phyloP scores from a whole-genome alignment of 2,113 vertebrate species.

The Brachyistius frenatus region DNA sequence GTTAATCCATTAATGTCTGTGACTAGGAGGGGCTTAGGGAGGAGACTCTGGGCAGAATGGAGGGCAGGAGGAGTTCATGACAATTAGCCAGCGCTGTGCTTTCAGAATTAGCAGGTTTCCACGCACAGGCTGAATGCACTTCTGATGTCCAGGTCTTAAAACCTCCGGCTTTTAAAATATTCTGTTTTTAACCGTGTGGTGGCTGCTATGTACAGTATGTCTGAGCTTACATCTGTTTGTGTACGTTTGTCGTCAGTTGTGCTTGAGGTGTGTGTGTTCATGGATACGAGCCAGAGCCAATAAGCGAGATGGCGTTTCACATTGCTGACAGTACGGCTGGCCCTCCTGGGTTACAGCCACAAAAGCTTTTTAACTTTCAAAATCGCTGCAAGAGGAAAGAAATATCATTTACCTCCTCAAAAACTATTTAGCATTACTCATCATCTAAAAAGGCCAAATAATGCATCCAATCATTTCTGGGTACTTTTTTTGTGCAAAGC shows the following conservation, averaged over 20 bases:
- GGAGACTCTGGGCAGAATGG: constrained; percentile 54
- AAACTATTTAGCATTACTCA: constrained; percentile 61
- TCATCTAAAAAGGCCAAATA: constrained; percentile 61
- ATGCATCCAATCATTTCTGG: constrained; percentile 51
- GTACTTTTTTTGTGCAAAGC: constrained; percentile 37
- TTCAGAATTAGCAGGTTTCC: constrained; percentile 53
- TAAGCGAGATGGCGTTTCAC: constrained; percentile 73
- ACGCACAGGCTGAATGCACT: constrained; percentile 33
- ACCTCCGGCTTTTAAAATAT: too few species aligned
- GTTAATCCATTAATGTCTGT: constrained; percentile 72
- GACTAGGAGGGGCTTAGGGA: constrained; percentile 64
- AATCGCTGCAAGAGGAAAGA: constrained; percentile 49
- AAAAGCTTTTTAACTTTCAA: constrained; percentile 77
- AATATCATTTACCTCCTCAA: constrained; percentile 57
- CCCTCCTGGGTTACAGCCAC: constrained; percentile 72
- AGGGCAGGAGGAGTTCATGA: constrained; percentile 70
- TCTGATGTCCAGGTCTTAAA: constrained; percentile 8
- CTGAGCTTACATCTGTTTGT: not conserved
- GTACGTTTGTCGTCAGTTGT: constrained; percentile 2
- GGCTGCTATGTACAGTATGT: too few species aligned
- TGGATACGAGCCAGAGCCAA: constrained; percentile 70
- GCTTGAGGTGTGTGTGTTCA: constrained; percentile 30
- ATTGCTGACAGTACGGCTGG: constrained; percentile 65
- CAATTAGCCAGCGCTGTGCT: constrained; percentile 72
- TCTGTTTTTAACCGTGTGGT: too few species aligned